Conservation (phyloP, 1,140 invertebrate species). For the Penaeus vannamei region DNA sequence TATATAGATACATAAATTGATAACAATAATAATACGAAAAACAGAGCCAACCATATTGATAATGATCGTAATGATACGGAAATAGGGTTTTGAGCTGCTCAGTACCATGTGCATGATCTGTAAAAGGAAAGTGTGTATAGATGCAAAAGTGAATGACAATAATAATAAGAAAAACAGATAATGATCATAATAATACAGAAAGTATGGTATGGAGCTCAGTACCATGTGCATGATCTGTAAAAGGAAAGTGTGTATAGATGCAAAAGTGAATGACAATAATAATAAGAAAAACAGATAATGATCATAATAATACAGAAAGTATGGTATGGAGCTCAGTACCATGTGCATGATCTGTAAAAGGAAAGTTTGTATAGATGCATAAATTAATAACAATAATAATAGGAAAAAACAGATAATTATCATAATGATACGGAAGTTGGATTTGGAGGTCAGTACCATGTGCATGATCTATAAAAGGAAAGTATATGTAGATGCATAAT, state of each 20-base stretch:
- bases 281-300: too few relatives aligned
- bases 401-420: too few relatives aligned
- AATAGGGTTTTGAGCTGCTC: constrained; percentile 62
- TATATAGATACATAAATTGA: background rate
- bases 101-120: constrained; percentile 67
- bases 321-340: constrained; percentile 66
- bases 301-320: too few relatives aligned
- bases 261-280: too few relatives aligned
- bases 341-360: constrained; percentile 62
- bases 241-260: background rate
- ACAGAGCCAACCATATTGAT: too few relatives aligned
- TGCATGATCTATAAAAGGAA: constrained; percentile 58
- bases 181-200: too few relatives aligned
- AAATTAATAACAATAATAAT: too few relatives aligned
- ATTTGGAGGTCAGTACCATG: constrained; percentile 65
- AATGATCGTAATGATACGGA: too few relatives aligned
- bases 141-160: too few relatives aligned
- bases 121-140: background rate
- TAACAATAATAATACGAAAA: too few relatives aligned
- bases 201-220: constrained; percentile 64
- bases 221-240: constrained; percentile 67
- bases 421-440: too few relatives aligned
- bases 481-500: background rate
- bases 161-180: too few relatives aligned
- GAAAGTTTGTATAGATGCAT: background rate